These are phyloP conservation scores for Orthosia cruda DNA, from an alignment of 2,888 invertebrate genomes.

Conservation along the genomic window DNA sequence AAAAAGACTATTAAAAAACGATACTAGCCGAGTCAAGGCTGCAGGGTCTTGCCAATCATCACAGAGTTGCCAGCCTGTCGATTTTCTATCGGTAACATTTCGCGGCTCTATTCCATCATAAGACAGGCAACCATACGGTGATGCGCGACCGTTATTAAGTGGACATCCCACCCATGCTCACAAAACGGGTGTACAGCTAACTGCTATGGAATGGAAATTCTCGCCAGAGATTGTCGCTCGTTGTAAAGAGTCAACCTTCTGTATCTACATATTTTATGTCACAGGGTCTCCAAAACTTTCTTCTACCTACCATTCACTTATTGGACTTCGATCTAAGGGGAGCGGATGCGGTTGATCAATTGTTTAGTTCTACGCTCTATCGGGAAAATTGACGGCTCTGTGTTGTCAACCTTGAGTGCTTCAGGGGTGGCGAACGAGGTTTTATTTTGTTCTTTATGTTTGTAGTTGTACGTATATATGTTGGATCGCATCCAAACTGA, in stretches of 20 bases:
- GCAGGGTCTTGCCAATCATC: too few relatives aligned
- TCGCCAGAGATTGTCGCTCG: not conserved
- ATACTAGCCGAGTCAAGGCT: too few relatives aligned
- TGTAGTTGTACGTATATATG: slow-evolving; percentile 13
- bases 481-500: slow-evolving; percentile 12
- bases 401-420: slow-evolving; percentile 54
- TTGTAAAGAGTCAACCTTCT: not conserved
- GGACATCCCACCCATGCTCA: too few relatives aligned
- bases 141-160: too few relatives aligned
- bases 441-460: not conserved
- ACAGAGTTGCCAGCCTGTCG: too few relatives aligned
- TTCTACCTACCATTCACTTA: slow-evolving; percentile 54
- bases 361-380: slow-evolving; percentile 59
- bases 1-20: not conserved
- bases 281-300: slow-evolving; percentile 46
- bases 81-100: too few relatives aligned
- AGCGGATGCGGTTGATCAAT: slow-evolving; percentile 67
- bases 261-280: not conserved
- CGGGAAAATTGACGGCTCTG: slow-evolving; percentile 51
- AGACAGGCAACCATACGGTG: too few relatives aligned
- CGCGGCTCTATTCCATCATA: too few relatives aligned
- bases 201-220: too few relatives aligned
- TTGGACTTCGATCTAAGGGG: slow-evolving; percentile 57
- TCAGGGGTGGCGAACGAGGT: slow-evolving; percentile 42
- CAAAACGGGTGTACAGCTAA: too few relatives aligned